Evolutionary conservation across 1,140 invertebrate genomes (phyloP).

Genomic region (Maniola jurtina): DNA sequence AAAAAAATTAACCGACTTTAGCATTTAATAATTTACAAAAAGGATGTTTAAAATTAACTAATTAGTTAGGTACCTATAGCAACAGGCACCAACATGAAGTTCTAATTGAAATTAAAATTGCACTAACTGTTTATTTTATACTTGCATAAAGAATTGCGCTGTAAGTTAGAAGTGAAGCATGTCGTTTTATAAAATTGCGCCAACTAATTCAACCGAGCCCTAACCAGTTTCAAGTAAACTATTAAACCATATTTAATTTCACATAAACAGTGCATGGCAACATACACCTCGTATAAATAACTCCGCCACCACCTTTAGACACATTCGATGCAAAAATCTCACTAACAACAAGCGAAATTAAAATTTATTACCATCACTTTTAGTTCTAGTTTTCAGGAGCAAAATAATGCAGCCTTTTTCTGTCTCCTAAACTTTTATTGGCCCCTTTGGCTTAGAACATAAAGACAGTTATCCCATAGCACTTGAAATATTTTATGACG

Average conservation of each 20-base stretch:
- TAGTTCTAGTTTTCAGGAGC: slow-evolving; percentile 20
- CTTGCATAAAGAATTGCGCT: slow-evolving; percentile 9
- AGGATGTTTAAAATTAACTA: no score
- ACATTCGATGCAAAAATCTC: slow-evolving; percentile 49
- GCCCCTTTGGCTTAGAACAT: slow-evolving; percentile 43
- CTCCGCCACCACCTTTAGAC: slow-evolving; percentile 48
- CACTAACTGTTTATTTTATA: slow-evolving; percentile 2
- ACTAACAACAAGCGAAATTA: slow-evolving; percentile 41
- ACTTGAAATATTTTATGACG: slow-evolving; percentile 37
- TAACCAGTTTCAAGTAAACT: slow-evolving; percentile 70
- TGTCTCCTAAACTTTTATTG: slow-evolving; percentile 22
- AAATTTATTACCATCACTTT: slow-evolving; percentile 26
- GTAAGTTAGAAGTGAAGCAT: slow-evolving; percentile 16
- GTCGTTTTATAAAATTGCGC: slow-evolving; percentile 37
- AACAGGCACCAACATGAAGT: no score
- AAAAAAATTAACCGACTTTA: no score
- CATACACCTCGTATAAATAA: slow-evolving; percentile 69
- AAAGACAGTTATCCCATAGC: slow-evolving; percentile 43
- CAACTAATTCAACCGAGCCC: slow-evolving; percentile 49
- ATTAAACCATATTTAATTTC: slow-evolving; percentile 76
- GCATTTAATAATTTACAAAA: no score
- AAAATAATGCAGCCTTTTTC: slow-evolving; percentile 30
- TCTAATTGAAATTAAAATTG: neutral
- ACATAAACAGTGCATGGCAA: slow-evolving; percentile 69
- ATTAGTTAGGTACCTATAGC: no score